Base-by-base conservation (phyloP, 2,113 vertebrate genomes). In the Paraplagusia blochii region DNA sequence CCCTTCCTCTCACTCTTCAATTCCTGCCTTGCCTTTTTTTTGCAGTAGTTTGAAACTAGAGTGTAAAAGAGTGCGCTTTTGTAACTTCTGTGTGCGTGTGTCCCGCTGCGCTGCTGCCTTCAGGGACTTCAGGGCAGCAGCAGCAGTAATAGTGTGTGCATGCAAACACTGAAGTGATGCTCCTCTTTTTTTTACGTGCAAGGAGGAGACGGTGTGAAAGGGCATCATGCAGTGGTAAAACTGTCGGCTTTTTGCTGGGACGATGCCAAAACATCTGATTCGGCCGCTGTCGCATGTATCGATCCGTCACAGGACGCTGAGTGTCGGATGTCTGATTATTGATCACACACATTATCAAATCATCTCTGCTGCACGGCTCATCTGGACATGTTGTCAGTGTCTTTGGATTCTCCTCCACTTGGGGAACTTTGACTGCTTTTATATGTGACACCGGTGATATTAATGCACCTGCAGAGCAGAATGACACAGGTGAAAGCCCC, bases 281-380 rank as follows among this genome's bases (percentile, higher is more conserved):
- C 69, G 43, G 76, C 76, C 59, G 72, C 78, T 84, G 79, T 84
- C 79, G 79, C 76, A 79, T 72, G 61, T 83, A 89, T 89, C 79
- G 85, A 89, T 86, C 79, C 51, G 81, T 88, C 79, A 84, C 76
- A 78, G 67, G 77, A 82, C 72, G 70, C 84, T 59, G 75, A 29
- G 81, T 80, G 87, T 87, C 74, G 80, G 83, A 84, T 88, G 77
- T 85, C 82, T 77, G 49, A 47, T 2, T 81, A 88, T 87, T 72
- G 84, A 87, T 89, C 80, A 72, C 64, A 64, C 81, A 16, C 75
- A 53, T 83, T 81, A 84, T 69, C 81, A 82, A 81, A 80, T 80
- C 62, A 74, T 63, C 54, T 77, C 69, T 69, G 17, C 46, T 18
- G 61, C 62, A 58, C 17, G 44, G 47, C 58, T 12, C 53, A 43